These are phyloP conservation scores for Myotis planiceps DNA, from an alignment of 2,797 vertebrate species.

Conservation along the genomic window DNA sequence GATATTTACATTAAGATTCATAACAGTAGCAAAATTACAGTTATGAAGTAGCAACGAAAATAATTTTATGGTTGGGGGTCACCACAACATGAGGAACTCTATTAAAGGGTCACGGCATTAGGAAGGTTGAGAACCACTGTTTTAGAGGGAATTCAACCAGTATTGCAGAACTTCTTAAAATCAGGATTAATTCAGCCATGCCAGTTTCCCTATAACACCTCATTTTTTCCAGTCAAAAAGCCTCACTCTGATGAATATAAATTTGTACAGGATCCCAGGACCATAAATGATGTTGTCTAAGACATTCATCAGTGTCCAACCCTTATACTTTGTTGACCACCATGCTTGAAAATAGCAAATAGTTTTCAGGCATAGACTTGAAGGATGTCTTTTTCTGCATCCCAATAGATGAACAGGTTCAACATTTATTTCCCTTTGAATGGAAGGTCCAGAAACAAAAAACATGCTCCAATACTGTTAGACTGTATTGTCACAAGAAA, in stretches of 20 bases:
- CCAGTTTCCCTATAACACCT: background rate
- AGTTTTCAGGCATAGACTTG: background rate
- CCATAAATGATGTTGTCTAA: background rate
- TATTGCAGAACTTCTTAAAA: background rate
- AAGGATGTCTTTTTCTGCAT: background rate
- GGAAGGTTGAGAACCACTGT: no score
- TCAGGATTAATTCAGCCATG: background rate
- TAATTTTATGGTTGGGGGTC: no score
- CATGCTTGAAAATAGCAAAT: background rate
- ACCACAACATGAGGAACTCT: no score
- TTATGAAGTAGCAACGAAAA: no score
- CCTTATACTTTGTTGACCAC: background rate
- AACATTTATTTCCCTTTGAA: background rate
- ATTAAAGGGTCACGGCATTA: no score
- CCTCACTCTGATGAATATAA: background rate
- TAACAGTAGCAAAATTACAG: no score
- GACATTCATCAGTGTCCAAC: background rate
- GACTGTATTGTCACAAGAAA: background rate
- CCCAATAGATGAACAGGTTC: background rate
- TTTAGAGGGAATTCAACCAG: background rate
- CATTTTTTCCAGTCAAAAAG: background rate
- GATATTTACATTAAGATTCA: no score
- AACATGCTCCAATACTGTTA: background rate
- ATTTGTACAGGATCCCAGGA: background rate
- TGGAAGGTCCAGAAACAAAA: background rate